Evolutionary conservation across 2,797 vertebrate species (phyloP).

Genomic region (Sternarchorhynchus goeldii): DNA sequence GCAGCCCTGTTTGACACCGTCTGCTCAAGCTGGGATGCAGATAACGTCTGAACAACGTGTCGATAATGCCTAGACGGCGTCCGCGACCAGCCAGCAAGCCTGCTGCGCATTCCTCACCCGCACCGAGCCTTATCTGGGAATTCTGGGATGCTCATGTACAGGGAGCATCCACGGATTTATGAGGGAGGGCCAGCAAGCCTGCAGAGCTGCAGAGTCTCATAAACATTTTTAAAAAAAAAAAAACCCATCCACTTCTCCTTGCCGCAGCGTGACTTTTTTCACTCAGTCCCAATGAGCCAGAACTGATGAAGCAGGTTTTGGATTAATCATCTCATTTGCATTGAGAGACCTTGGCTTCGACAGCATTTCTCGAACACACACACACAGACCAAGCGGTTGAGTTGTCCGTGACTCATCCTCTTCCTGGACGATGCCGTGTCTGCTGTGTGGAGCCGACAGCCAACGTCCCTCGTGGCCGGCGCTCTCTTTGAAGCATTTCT

Average conservation of each 20-base stretch:
- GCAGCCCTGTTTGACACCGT: background rate
- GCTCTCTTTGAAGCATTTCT: background rate
- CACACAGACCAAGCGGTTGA: too few species aligned
- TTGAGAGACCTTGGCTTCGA: too few species aligned
- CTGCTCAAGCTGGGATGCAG: background rate
- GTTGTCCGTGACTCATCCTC: too few species aligned
- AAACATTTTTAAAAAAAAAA: background rate
- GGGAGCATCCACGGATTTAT: conserved; percentile 33
- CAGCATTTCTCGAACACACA: too few species aligned
- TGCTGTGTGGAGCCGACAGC: background rate
- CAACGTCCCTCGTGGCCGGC: background rate
- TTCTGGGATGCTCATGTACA: background rate
- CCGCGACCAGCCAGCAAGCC: background rate
- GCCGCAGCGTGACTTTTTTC: too few species aligned
- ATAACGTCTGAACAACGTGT: conserved; percentile 20
- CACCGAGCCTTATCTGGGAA: conserved; percentile 53
- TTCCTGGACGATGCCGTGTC: too few species aligned
- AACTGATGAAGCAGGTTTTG: too few species aligned
- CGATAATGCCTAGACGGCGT: conserved; percentile 13
- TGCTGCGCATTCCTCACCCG: conserved; percentile 40
- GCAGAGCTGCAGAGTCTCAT: conserved; percentile 8
- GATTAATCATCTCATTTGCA: too few species aligned
- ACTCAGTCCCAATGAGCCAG: too few species aligned
- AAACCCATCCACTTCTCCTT: background rate
- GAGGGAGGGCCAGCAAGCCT: conserved; percentile 18